Evolutionary conservation across 2,113 vertebrate genomes (phyloP).

Genomic region (Rhodinocichla rosea): DNA sequence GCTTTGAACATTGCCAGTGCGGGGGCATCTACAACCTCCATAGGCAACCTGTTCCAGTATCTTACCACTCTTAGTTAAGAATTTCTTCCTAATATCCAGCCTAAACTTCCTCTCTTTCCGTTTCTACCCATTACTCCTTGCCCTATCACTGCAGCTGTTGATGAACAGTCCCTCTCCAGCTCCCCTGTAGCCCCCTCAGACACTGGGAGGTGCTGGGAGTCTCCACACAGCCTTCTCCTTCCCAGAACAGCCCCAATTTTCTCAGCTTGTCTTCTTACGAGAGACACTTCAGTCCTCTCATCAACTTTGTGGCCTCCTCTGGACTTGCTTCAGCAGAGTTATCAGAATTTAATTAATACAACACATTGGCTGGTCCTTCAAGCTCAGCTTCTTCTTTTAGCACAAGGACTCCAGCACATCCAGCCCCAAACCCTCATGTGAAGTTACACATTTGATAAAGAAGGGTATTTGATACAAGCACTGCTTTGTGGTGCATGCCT

Average conservation of each 20-base stretch:
- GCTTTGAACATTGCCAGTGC: not conserved
- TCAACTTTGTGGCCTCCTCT: not conserved
- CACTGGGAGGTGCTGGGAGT: not conserved
- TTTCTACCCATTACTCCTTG: not conserved
- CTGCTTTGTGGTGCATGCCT: rapidly evolving
- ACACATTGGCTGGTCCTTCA: not conserved
- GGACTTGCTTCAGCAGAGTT: not conserved
- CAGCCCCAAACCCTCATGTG: not conserved
- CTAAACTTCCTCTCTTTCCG: no score
- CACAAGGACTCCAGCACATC: not conserved
- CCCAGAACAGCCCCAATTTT: not conserved
- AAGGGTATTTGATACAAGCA: not conserved
- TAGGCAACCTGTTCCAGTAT: not conserved
- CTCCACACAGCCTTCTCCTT: not conserved
- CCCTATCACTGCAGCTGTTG: not conserved
- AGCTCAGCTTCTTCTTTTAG: not conserved
- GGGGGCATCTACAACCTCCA: not conserved
- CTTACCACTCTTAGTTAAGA: not conserved
- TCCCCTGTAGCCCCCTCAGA: not conserved
- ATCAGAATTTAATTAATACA: not conserved
- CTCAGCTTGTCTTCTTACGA: not conserved
- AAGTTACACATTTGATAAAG: not conserved
- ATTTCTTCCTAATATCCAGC: not conserved
- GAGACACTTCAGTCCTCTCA: not conserved
- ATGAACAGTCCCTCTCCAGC: not conserved